Evolutionary conservation across 37 sponge, comb jelly and placozoan species (phyloP).

Genomic region (Eunapius fragilis): DNA sequence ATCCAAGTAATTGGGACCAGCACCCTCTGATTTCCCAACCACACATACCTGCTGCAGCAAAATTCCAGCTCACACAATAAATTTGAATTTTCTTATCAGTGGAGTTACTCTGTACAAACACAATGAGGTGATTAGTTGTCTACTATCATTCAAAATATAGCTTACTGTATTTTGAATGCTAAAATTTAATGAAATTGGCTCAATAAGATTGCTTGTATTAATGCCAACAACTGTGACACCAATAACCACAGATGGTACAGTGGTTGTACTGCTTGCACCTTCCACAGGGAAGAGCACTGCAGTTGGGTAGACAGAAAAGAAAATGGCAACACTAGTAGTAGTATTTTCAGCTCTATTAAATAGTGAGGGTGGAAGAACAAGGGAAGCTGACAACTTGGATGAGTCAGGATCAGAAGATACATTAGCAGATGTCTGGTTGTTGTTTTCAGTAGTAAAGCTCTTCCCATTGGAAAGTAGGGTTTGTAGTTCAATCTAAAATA

Average conservation of each 20-base stretch:
- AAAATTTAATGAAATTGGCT: neutral
- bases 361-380: conserved; percentile 1
- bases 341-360: neutral
- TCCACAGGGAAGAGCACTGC: conserved; percentile 7
- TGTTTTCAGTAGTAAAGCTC: neutral
- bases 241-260: neutral
- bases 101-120: neutral
- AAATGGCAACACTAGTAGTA: neutral
- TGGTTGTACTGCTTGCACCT: neutral
- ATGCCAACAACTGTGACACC: neutral
- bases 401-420: neutral
- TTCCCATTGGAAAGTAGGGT: too few relatives aligned
- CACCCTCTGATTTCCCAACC: too few relatives aligned
- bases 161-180: neutral
- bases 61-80: conserved; percentile 32
- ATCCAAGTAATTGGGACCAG: too few relatives aligned
- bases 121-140: neutral
- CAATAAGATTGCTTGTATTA: too few relatives aligned
- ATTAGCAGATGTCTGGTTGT: neutral
- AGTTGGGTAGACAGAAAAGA: conserved; percentile 21
- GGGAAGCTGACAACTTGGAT: neutral
- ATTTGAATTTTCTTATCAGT: neutral
- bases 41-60: too few relatives aligned
- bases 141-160: too few relatives aligned
- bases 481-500: too few relatives aligned